Evolutionary conservation across 2,888 invertebrate species (phyloP).

Genomic region (Tiliacea aurago): DNA sequence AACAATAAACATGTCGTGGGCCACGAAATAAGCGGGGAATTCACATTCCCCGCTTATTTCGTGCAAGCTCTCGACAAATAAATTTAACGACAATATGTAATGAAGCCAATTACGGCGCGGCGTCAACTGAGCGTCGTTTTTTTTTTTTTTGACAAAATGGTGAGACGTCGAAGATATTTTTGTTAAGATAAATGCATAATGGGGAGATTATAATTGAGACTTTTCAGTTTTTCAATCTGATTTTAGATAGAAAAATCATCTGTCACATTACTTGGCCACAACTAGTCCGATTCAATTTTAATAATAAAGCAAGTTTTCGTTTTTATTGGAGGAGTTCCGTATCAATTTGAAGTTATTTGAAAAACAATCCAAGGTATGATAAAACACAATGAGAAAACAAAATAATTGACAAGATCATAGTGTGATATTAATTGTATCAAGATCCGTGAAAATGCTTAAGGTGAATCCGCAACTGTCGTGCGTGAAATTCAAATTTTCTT

Average conservation of each 20-base stretch:
- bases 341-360: not conserved
- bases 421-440: not conserved
- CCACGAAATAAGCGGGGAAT: constrained; percentile 50
- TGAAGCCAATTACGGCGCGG: constrained; percentile 65
- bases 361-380: not conserved
- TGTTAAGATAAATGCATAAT: constrained; percentile 46
- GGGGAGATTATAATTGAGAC: not conserved
- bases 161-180: constrained; percentile 38
- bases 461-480: no score
- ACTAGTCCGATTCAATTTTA: not conserved
- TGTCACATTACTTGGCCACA: no score
- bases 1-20: constrained; percentile 61
- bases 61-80: constrained; percentile 50
- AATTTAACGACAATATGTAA: constrained; percentile 60
- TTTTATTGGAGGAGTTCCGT: not conserved
- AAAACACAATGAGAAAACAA: not conserved
- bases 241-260: not conserved
- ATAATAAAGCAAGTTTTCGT: not conserved
- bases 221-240: not conserved
- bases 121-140: constrained; percentile 57
- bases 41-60: no score
- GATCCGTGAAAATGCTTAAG: no score
- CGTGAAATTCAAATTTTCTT: no score
- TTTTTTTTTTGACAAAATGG: constrained; percentile 66
- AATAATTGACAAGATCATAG: not conserved